phyloP scores from a whole-genome alignment of 2,888 invertebrate genomes.

The Phrixothrix hirtus region DNA sequence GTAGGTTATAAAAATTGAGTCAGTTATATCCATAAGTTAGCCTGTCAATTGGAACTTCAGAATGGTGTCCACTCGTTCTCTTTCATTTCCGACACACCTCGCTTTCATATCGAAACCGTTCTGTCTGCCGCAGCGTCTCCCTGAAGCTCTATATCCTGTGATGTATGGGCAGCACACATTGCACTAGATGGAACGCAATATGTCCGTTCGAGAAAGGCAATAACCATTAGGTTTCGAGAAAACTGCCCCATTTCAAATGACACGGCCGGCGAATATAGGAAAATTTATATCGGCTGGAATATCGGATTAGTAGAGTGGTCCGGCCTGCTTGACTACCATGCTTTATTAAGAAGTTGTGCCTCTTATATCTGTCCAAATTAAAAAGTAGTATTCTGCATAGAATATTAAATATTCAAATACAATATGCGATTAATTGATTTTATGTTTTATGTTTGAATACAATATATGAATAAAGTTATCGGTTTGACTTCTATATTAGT shows the following conservation, averaged over 20 bases:
- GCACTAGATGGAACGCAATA: constrained; percentile 65
- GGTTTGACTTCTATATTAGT: constrained; percentile 9
- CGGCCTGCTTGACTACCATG: constrained; percentile 21
- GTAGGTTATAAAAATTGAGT: not conserved
- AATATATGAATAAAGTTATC: no score
- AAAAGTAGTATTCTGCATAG: no score
- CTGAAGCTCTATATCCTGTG: constrained; percentile 54
- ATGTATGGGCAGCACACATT: constrained; percentile 64
- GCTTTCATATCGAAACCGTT: constrained; percentile 42
- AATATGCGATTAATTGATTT: no score
- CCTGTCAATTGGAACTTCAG: constrained; percentile 28
- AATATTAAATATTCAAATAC: no score
- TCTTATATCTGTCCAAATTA: not conserved
- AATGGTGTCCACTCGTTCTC: constrained; percentile 39
- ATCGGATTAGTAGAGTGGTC: constrained; percentile 46
- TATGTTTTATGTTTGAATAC: no score
- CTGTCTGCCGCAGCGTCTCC: constrained; percentile 45
- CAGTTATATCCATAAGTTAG: constrained; percentile 10
- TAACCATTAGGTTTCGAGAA: constrained; percentile 66
- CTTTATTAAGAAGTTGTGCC: constrained; percentile 13
- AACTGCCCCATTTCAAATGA: constrained; percentile 65
- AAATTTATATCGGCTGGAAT: constrained; percentile 60
- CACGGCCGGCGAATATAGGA: constrained; percentile 64
- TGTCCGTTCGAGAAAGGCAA: constrained; percentile 64
- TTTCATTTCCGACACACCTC: constrained; percentile 40